Conservation (phyloP, 2,888 invertebrate species). For the Tinea pellionella region DNA sequence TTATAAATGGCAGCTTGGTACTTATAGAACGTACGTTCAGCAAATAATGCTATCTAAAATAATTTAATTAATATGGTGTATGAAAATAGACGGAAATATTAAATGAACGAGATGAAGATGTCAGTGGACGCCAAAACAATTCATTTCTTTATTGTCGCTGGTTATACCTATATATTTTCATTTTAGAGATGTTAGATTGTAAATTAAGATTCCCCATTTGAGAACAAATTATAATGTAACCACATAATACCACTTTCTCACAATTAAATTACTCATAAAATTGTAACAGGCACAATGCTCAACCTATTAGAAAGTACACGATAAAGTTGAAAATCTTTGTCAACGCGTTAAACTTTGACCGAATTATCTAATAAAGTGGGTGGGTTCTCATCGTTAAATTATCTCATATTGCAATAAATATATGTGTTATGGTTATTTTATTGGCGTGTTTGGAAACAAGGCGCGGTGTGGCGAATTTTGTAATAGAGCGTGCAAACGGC, state of each 20-base stretch:
- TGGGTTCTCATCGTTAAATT: slow-evolving; percentile 64
- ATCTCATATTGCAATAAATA: slow-evolving; percentile 63
- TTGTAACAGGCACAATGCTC: slow-evolving; percentile 43
- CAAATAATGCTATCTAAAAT: too few relatives aligned
- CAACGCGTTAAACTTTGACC: slow-evolving; percentile 66
- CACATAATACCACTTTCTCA: slow-evolving; percentile 33
- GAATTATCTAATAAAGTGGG: slow-evolving; percentile 42
- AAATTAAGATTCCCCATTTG: too few relatives aligned
- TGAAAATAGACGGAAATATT: too few relatives aligned
- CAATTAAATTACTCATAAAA: slow-evolving; percentile 54
- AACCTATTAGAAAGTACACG: slow-evolving; percentile 43
- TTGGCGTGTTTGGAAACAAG: slow-evolving; percentile 57
- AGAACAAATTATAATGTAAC: neutral
- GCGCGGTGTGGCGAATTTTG: slow-evolving; percentile 48
- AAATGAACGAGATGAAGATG: too few relatives aligned
- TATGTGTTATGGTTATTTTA: slow-evolving; percentile 32
- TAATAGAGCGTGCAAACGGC: slow-evolving; percentile 49
- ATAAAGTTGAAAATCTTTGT: slow-evolving; percentile 44
- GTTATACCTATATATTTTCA: too few relatives aligned
- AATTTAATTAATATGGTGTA: too few relatives aligned
- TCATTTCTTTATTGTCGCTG: too few relatives aligned
- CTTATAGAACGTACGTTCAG: too few relatives aligned
- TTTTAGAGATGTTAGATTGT: too few relatives aligned
- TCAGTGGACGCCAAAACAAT: too few relatives aligned
- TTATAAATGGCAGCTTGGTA: too few relatives aligned